Evolutionary conservation across 2,888 invertebrate species (phyloP).

Genomic region (Glyphotaelius pellucidus): DNA sequence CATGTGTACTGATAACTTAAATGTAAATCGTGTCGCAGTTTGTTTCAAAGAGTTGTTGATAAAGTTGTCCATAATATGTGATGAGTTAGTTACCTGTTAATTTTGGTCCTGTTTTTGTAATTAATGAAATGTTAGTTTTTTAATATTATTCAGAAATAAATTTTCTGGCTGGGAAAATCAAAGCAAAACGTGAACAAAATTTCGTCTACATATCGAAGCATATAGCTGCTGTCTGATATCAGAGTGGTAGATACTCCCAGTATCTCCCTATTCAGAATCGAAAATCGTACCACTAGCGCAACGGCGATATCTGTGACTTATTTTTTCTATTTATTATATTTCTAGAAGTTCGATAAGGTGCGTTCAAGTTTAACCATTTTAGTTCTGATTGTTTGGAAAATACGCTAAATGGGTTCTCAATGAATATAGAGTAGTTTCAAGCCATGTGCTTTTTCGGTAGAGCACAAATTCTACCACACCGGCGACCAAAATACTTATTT

Average conservation of each 20-base stretch:
- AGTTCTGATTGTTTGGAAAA: neutral
- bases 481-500: neutral
- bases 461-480: neutral
- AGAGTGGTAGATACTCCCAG: no score
- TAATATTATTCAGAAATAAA: neutral
- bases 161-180: neutral
- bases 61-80: neutral
- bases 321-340: neutral
- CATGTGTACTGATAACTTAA: neutral
- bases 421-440: neutral
- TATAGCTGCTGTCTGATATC: no score
- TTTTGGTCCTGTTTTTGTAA: neutral
- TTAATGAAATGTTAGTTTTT: neutral
- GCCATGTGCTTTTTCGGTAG: neutral
- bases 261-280: neutral
- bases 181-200: neutral
- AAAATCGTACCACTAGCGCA: neutral
- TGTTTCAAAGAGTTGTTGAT: neutral
- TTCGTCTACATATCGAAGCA: neutral
- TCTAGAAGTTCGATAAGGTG: neutral
- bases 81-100: neutral
- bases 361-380: neutral
- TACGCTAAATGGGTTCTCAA: neutral
- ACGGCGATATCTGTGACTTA: neutral
- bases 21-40: neutral